Evolutionary conservation across 2,888 invertebrate genomes (phyloP), one percentile per base, ranked within the genome.

Genomic region (Sabellastarte sp.): DNA sequence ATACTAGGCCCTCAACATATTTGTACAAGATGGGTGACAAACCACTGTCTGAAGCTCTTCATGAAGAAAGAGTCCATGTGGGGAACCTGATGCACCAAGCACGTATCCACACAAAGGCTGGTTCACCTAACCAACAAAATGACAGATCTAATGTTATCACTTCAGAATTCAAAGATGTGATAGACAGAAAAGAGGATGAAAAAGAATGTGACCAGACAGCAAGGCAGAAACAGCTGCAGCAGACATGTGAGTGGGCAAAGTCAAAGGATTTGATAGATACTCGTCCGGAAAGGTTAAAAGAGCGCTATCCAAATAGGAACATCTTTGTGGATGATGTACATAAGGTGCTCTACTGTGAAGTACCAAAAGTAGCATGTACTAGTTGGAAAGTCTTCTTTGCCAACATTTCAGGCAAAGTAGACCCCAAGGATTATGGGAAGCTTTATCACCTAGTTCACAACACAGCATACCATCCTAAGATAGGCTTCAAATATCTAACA

Each of bases 321-420:
- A 10, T 53, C 20, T 26, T 53, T 10, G 53, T 53, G 53, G 53
- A 53, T 26, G 53, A 53, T 26, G 24, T 5, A 26, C 53, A 26
- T 5, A 10, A 26, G 5, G 5, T 26, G 20, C 53, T 53, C 5
- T 53, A 53, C 28, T 53, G 53, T 26, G 53, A 53, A 26, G 20
- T 53, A 26, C 53, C 53, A 10, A 53, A 53, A 53, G 53, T 26
- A 26, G 53, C 53, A 5, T 53, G 53, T 26, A 53, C 53, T 5
- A 53, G 53, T 26, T 53, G 53, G 53, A 53, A 53, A 26, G 53
- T 53, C 15, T 26, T 53, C 20, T 26, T 53, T 26, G 53, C 53
- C 28, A 53, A 53, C 28, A 10, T 53, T 26, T 20, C 24, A 10
- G 53, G 53, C 53, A 53, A 53, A 26, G 53, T 53, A 5, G 53